phyloP scores from a whole-genome alignment of 2,888 invertebrate genomes.

The Perizoma flavofasciatum region DNA sequence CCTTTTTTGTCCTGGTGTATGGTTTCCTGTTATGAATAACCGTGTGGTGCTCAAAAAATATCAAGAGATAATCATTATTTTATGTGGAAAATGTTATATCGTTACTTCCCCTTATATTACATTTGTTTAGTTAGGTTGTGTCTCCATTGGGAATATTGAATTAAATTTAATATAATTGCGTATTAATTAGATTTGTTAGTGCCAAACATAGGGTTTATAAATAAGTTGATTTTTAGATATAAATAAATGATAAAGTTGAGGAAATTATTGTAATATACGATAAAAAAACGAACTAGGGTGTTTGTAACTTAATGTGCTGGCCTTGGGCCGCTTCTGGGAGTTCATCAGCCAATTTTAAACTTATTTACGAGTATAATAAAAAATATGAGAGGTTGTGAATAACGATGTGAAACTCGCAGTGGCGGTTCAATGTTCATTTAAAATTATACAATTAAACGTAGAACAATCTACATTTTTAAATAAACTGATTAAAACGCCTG shows the following conservation, averaged over 20 bases:
- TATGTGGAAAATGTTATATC: conserved; percentile 22
- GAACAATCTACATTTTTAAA: conserved; percentile 64
- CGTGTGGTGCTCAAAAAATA: conserved; percentile 65
- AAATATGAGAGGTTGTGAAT: conserved; percentile 73
- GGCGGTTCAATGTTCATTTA: conserved; percentile 65
- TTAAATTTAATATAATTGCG: conserved; percentile 53
- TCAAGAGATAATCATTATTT: conserved; percentile 42
- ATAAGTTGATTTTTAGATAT: conserved; percentile 75
- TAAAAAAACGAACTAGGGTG: conserved; percentile 79
- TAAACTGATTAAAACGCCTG: conserved; percentile 64
- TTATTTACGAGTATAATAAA: conserved; percentile 60
- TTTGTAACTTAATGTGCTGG: conserved; percentile 70
- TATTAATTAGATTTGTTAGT: conserved; percentile 80
- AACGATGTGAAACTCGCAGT: conserved; percentile 64
- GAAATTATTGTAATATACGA: conserved; percentile 71
- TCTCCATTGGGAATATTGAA: conserved; percentile 53
- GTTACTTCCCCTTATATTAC: conserved; percentile 46
- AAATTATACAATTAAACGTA: conserved; percentile 70
- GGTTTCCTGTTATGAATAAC: conserved; percentile 35
- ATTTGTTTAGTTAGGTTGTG: conserved; percentile 39
- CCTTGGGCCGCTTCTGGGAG: conserved; percentile 63
- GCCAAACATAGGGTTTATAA: conserved; percentile 79
- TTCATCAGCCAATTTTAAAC: conserved; percentile 76
- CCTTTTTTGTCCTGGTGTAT: conserved; percentile 37
- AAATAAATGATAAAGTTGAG: conserved; percentile 64